A percentile compares a stretch with the other conserved stretches of the same genome.
Evolutionary conservation across 2,797 vertebrate genomes (phyloP).

Genomic region (Diglossa cyanea): DNA sequence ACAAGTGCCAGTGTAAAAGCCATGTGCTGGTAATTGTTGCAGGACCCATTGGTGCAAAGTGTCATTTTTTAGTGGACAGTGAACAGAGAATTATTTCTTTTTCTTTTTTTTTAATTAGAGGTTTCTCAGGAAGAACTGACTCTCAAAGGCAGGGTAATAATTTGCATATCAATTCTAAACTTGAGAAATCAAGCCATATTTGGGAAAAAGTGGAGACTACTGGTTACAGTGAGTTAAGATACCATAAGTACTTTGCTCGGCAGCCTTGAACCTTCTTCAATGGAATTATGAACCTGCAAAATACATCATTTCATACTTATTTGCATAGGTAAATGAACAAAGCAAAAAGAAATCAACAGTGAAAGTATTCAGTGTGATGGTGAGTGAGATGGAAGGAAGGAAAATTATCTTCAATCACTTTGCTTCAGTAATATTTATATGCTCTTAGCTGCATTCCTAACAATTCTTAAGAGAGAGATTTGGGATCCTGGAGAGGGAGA

Average conservation of each 20-base stretch:
- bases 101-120: background rate
- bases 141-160: background rate
- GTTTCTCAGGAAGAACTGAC: background rate
- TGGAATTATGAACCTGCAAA: background rate
- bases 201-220: background rate
- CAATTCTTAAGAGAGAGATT: background rate
- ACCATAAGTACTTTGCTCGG: rapidly evolving
- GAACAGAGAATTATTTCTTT: background rate
- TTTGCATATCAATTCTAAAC: background rate
- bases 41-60: background rate
- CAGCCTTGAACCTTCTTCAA: background rate
- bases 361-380: background rate
- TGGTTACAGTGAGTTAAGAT: background rate
- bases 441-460: background rate
- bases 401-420: background rate
- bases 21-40: rapidly evolving
- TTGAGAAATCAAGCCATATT: background rate
- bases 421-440: background rate
- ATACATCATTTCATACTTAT: background rate
- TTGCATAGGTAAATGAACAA: background rate
- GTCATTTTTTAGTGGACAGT: background rate
- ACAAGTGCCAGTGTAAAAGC: background rate
- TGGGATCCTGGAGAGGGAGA: background rate
- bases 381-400: background rate
- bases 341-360: background rate